These are phyloP conservation scores for Drosophila mimetica DNA, from an alignment of 2,888 invertebrate genomes.

Conservation along the genomic window DNA sequence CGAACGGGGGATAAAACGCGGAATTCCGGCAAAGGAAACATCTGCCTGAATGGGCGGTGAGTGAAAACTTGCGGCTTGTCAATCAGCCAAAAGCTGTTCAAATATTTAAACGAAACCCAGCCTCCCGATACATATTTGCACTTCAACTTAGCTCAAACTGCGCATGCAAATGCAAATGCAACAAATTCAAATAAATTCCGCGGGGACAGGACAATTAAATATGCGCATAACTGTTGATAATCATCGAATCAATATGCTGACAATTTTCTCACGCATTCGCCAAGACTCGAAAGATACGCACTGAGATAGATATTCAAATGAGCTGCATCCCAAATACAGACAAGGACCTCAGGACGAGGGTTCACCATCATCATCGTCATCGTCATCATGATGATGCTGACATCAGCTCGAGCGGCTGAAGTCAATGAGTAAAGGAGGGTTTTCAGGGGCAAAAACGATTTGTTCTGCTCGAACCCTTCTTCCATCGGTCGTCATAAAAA, in stretches of 20 bases:
- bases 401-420: slow-evolving; percentile 70
- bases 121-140: slow-evolving; percentile 61
- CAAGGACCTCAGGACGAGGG: slow-evolving; percentile 30
- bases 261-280: slow-evolving; percentile 73
- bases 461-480: slow-evolving; percentile 35
- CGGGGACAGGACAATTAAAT: slow-evolving; percentile 60
- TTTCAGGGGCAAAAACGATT: slow-evolving; percentile 21
- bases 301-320: slow-evolving; percentile 56
- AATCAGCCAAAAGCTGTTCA: slow-evolving; percentile 67
- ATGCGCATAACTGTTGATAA: slow-evolving; percentile 77
- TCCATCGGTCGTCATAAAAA: slow-evolving; percentile 11
- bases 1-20: not conserved
- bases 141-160: slow-evolving; percentile 58
- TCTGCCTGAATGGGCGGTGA: slow-evolving; percentile 28
- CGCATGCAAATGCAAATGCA: slow-evolving; percentile 50
- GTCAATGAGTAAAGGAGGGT: slow-evolving; percentile 60
- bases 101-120: slow-evolving; percentile 62
- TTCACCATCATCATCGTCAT: slow-evolving; percentile 5
- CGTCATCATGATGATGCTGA: slow-evolving; percentile 3
- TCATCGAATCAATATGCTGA: slow-evolving; percentile 78
- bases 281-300: slow-evolving; percentile 21
- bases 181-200: slow-evolving; percentile 41
- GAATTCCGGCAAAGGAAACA: slow-evolving; percentile 9
- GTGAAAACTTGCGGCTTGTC: slow-evolving; percentile 42
- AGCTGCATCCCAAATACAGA: slow-evolving; percentile 50